Evolutionary conservation across 2,888 invertebrate species (phyloP), one percentile per base, ranked within the genome.

Genomic region (Adelphocoris suturalis): DNA sequence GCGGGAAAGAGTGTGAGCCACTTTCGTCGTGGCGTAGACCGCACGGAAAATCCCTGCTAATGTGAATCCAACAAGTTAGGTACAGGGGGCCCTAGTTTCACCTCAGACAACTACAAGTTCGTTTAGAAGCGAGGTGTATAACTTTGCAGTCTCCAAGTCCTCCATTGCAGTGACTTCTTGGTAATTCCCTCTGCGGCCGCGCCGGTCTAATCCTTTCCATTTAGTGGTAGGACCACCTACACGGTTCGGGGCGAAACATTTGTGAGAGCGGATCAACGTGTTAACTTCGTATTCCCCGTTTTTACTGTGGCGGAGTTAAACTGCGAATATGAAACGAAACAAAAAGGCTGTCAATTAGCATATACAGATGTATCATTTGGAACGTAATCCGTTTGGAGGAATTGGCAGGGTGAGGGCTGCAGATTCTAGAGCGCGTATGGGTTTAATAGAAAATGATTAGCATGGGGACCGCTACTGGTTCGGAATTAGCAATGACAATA

Each of bases 131-230:
- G 57, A 57, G 57, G 14, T 57, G 5, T 52, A n/a, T 57, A 57
- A 57, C 57, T 57, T 57, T 57, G 5, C 57, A n/a, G 16, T 57
- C n/a, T 57, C 57, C 57, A 57, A 57, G 57, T 57, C 57, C 57
- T 57, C n/a, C 57, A n/a, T 57, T 57, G 57, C 57, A 57, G 57
- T 57, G 57, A 57, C n/a, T 57, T 57, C 57, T 57, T 57, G 57
- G 57, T n/a, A 57, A 57, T 57, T 57, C 16, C 57, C 57, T 57
- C 57, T 57, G 57, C 57, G 57, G 57, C 57, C 57, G 14, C n/a
- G 57, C 7, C 57, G n/a, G 16, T 14, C 57, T 57, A 57, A 57
- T 57, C 57, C 57, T 16, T 57, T 57, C 57, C n/a, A n/a, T 57
- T 57, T 57, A 57, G 14, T 11, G 57, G 57, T 7, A n/a, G 57